Evolutionary conservation across 2,888 invertebrate genomes (phyloP), one percentile per base, ranked within the genome.

Genomic region (Gnatocerus cornutus): DNA sequence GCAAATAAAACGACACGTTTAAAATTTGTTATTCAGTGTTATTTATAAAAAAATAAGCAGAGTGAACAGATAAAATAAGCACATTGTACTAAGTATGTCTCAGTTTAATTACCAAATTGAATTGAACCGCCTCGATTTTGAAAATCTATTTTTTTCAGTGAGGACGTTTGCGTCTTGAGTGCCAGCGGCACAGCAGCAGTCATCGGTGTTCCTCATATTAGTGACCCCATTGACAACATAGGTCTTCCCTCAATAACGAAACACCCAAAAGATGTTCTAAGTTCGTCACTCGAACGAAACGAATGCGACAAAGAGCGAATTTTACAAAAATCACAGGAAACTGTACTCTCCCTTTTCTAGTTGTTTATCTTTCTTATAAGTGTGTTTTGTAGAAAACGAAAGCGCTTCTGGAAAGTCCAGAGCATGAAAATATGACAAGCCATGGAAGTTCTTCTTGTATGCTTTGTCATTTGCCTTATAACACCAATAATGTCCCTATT

Each of bases 171-270:
- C 81, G 93, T 99, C 0, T 84, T 99, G 33, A 97, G 96, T 55
- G 98, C 96, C 0, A 93, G 91, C 13, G 98, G 98, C 0, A 98
- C 98, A 0, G 98, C 98, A 0, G 98, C 97, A 0, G 91, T 95
- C 12, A 93, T 92, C 65, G 90, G 89, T 77, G 87, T 89, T 79
- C 86, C 88, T 33, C 88, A 87, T 66, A 80, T 83, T 9, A 86
- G 79, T 7, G 82, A 81, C 71, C 59, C 69, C 39, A 78, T 75
- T 5, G 82, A 83, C 55, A 72, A 72, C 48, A 43, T 80, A 50
- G 73, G 76, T 41, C 69, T 80, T 61, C 77, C 80, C 13, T 63
- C 74, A 45, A 74, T 79, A 41, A 69, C 79, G 3, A 80, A 79
- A 73, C 73, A 75, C 63, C 68, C 64, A 8, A 82, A 81, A 71